These are phyloP conservation scores for Xyrauchen texanus DNA, from an alignment of 2,113 vertebrate genomes.

Conservation along the genomic window DNA sequence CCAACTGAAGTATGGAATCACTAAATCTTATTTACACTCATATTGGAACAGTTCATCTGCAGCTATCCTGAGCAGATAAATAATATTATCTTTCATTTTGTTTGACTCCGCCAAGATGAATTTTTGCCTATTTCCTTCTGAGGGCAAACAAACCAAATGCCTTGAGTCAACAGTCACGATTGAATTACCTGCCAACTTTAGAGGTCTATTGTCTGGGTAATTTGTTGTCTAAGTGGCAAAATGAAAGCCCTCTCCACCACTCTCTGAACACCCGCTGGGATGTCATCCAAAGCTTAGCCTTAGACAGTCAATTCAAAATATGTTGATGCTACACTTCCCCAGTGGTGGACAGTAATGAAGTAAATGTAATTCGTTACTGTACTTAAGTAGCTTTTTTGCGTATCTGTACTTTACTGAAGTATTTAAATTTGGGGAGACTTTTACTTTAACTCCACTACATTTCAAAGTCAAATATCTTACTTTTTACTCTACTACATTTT, in stretches of 20 bases:
- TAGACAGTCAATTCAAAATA: not conserved
- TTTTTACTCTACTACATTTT: no score
- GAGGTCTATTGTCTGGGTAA: slow-evolving; percentile 85
- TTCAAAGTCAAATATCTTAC: no score
- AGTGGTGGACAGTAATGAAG: no score
- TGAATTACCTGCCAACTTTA: slow-evolving; percentile 82
- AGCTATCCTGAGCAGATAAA: slow-evolving; percentile 84
- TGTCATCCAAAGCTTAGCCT: slow-evolving; percentile 68
- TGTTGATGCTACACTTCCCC: slow-evolving; percentile 9
- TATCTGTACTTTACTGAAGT: no score
- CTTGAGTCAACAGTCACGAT: slow-evolving; percentile 86
- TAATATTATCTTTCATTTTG: slow-evolving; percentile 89
- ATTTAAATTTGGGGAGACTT: no score
- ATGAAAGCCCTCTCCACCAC: slow-evolving; percentile 84
- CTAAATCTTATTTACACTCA: slow-evolving; percentile 90
- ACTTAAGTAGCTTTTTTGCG: no score
- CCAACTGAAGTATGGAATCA: slow-evolving; percentile 84
- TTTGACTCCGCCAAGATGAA: slow-evolving; percentile 85
- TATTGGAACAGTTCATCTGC: slow-evolving; percentile 87
- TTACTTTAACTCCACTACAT: no score
- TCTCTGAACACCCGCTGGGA: slow-evolving; percentile 75
- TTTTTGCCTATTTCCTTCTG: slow-evolving; percentile 71
- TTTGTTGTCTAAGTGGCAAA: slow-evolving; percentile 87
- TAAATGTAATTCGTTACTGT: no score
- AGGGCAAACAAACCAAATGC: slow-evolving; percentile 76